These are phyloP conservation scores for Pinctada fucata DNA, from an alignment of 2,888 invertebrate species.

Conservation along the genomic window DNA sequence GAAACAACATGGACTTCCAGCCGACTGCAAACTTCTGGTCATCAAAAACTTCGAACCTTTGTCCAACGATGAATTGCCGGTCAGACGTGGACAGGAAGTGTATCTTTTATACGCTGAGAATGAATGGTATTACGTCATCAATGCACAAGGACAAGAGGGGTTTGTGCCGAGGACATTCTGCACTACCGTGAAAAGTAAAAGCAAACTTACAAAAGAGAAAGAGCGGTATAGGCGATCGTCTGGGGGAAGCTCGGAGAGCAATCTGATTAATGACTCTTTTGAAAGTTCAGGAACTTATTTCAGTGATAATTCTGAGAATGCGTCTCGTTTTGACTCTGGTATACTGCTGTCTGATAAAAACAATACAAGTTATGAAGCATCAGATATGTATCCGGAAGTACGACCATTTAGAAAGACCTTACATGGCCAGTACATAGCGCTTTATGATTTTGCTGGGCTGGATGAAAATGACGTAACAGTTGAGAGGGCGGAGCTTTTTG, in stretches of 20 bases:
- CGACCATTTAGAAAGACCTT: conserved; percentile 36
- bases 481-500: conserved; percentile 95
- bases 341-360: background rate
- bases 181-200: conserved; percentile 4
- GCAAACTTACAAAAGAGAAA: background rate
- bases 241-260: background rate
- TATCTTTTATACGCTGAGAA: conserved; percentile 95
- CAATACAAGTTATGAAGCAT: background rate
- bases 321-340: background rate
- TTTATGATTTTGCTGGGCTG: conserved; percentile 94
- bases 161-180: conserved; percentile 87
- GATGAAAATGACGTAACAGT: conserved; percentile 97
- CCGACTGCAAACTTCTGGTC: conserved; percentile 57
- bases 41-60: conserved; percentile 90
- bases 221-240: background rate
- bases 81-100: conserved; percentile 91
- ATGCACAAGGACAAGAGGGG: conserved; percentile 92
- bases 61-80: conserved; percentile 95
- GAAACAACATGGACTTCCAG: conserved; percentile 81
- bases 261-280: background rate
- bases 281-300: background rate
- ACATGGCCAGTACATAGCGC: conserved; percentile 89
- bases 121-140: conserved; percentile 98
- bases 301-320: background rate
- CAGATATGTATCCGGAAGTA: conserved; percentile 19